phyloP scores from a whole-genome alignment of 2,888 invertebrate species.

The Chymomyza amoena region DNA sequence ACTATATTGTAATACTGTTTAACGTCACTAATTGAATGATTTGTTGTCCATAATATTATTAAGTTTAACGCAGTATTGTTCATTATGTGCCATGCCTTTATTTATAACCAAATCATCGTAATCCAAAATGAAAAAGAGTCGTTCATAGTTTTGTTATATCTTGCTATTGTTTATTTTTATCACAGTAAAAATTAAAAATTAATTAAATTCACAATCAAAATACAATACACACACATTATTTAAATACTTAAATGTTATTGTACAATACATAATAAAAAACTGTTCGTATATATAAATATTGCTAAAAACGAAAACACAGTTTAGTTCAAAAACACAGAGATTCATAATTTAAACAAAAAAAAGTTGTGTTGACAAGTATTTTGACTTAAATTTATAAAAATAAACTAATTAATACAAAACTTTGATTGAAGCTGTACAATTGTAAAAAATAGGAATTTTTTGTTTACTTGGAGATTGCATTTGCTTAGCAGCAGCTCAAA shows the following conservation, averaged over 20 bases:
- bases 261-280: background rate
- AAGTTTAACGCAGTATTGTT: background rate
- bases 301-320: constrained; percentile 38
- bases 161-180: constrained; percentile 64
- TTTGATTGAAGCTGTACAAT: background rate
- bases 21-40: too few species aligned
- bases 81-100: background rate
- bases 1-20: too few species aligned
- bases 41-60: too few species aligned
- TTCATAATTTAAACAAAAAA: constrained; percentile 45
- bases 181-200: constrained; percentile 76
- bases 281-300: constrained; percentile 38
- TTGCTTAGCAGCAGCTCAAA: constrained; percentile 17
- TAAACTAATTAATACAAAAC: background rate
- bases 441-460: constrained; percentile 40
- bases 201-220: constrained; percentile 65
- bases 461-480: constrained; percentile 18
- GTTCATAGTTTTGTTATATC: constrained; percentile 3
- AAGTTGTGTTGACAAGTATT: constrained; percentile 41
- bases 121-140: too few species aligned
- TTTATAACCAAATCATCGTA: background rate
- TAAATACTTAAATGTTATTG: constrained; percentile 9
- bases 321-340: constrained; percentile 20
- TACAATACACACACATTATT: constrained; percentile 40
- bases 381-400: constrained; percentile 13